Percentiles rank a stretch among this genome's conserved stretches.
phyloP scores from a whole-genome alignment of 2,797 vertebrate species.

The Semotilus atromaculatus region DNA sequence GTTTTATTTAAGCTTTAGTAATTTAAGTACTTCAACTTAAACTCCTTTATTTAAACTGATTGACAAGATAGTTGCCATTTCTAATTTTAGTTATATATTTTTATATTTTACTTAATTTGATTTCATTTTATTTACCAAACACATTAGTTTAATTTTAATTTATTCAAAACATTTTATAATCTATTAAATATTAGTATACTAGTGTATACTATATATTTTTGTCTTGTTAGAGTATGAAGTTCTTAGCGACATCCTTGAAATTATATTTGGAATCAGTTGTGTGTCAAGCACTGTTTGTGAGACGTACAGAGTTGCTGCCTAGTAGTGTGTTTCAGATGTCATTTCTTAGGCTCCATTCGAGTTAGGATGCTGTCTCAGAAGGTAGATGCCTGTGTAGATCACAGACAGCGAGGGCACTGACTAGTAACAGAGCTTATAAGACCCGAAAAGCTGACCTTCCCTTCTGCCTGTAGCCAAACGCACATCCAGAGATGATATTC shows the following conservation, averaged over 20 bases:
- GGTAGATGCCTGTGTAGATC: neutral
- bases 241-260: neutral
- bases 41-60: neutral
- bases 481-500: slow-evolving; percentile 12
- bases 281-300: neutral
- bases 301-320: neutral
- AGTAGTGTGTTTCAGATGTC: neutral
- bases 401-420: neutral
- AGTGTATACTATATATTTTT: no score
- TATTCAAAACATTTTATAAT: neutral
- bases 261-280: neutral
- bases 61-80: neutral
- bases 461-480: slow-evolving; percentile 7
- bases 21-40: neutral
- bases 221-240: neutral
- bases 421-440: slow-evolving; percentile 12
- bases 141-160: no score
- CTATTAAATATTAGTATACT: neutral
- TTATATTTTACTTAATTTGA: neutral
- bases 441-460: slow-evolving; percentile 26
- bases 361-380: neutral
- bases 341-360: neutral
- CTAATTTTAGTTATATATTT: neutral
- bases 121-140: neutral
- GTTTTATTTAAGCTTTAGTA: neutral